A percentile compares a stretch with the other conserved stretches of the same genome.
These are phyloP conservation scores for Zoanthus sansibaricus DNA, from an alignment of 92 coral and sea anemone species.

Conservation along the genomic window DNA sequence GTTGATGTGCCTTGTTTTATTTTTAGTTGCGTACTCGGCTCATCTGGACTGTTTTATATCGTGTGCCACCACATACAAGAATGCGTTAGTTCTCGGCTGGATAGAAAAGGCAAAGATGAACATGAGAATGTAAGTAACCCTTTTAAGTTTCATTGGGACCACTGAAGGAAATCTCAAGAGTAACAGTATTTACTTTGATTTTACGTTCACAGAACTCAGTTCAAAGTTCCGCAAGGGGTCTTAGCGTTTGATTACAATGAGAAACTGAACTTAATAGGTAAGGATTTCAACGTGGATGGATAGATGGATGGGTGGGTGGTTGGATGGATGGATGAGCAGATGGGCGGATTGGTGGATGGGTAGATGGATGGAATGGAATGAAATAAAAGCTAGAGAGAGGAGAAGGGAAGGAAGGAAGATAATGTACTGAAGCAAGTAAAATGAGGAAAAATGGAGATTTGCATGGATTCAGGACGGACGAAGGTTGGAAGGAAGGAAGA, in stretches of 20 bases:
- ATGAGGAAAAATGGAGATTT: neutral
- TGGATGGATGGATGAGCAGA: neutral
- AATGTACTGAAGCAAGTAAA: neutral
- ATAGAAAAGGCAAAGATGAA: slow-evolving; percentile 89
- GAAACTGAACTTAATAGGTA: slow-evolving; percentile 82
- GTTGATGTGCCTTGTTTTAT: neutral
- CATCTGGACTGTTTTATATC: slow-evolving; percentile 96
- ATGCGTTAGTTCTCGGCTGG: slow-evolving; percentile 97
- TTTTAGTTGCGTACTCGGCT: slow-evolving; percentile 86
- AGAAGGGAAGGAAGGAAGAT: neutral
- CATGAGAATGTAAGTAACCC: slow-evolving; percentile 89
- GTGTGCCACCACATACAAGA: slow-evolving; percentile 93
- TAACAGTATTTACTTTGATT: neutral
- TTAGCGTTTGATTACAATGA: slow-evolving; percentile 97
- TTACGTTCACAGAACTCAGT: slow-evolving; percentile 70
- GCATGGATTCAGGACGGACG: neutral
- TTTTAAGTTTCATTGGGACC: neutral
- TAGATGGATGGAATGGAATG: neutral
- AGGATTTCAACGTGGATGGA: neutral
- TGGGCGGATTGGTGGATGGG: neutral
- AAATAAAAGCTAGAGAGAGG: neutral
- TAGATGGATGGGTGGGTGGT: neutral
- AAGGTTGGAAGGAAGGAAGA: no score
- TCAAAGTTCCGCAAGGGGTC: slow-evolving; percentile 97
- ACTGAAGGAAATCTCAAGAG: neutral